phyloP scores from a whole-genome alignment of 2,888 invertebrate genomes.

The Oligia fasciuncula region DNA sequence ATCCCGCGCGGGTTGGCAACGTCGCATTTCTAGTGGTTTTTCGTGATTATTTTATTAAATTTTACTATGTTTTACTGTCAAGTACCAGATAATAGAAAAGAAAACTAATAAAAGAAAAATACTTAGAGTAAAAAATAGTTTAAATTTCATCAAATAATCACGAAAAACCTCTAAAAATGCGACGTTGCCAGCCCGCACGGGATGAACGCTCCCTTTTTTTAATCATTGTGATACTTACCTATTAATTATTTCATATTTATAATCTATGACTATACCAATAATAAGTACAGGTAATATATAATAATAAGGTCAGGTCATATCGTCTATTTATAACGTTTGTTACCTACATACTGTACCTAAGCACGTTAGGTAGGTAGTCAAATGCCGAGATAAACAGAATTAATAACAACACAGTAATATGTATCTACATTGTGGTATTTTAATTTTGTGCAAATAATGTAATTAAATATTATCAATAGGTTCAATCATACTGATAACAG shows the following conservation, averaged over 20 bases:
- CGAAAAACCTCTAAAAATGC: too few relatives aligned
- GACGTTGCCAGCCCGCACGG: too few relatives aligned
- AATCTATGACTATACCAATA: neutral
- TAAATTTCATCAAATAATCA: too few relatives aligned
- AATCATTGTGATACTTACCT: neutral
- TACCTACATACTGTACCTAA: neutral
- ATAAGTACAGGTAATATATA: neutral
- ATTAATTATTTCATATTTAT: conserved; percentile 5
- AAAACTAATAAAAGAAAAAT: too few relatives aligned
- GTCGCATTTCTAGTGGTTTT: too few relatives aligned
- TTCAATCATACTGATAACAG: conserved; percentile 22
- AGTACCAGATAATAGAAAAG: too few relatives aligned
- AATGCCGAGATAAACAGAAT: conserved; percentile 18
- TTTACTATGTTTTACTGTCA: too few relatives aligned
- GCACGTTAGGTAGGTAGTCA: too few relatives aligned
- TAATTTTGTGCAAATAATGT: conserved; percentile 35
- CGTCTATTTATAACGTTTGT: conserved; percentile 1
- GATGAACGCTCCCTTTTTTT: neutral
- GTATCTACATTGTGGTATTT: conserved; percentile 34
- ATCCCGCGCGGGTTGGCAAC: too few relatives aligned
- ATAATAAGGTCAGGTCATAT: neutral
- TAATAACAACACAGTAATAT: conserved; percentile 7
- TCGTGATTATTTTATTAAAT: too few relatives aligned
- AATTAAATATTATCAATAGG: conserved; percentile 39
- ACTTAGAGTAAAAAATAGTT: too few relatives aligned